These are phyloP conservation scores for Acrobasis suavella DNA, from an alignment of 2,888 invertebrate species.

Conservation along the genomic window DNA sequence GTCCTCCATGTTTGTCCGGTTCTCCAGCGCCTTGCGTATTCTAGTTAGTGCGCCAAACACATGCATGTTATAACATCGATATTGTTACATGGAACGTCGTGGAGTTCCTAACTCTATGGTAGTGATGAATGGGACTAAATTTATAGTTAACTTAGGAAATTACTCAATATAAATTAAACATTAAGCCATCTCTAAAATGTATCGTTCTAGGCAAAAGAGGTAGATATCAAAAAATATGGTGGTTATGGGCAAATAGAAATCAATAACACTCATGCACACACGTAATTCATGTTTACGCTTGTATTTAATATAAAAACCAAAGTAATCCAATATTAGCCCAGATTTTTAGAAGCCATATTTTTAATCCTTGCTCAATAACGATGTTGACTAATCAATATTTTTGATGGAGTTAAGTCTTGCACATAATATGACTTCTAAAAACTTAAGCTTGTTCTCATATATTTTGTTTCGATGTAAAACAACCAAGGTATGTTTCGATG, in stretches of 20 bases:
- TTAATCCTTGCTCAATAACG: not conserved
- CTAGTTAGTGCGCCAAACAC: constrained; percentile 85
- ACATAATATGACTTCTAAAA: not conserved
- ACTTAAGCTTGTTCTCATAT: not conserved
- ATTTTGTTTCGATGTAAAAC: not conserved
- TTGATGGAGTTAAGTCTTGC: not conserved
- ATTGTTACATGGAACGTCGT: constrained; percentile 26
- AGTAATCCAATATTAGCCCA: constrained; percentile 31
- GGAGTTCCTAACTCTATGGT: constrained; percentile 13
- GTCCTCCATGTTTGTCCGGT: constrained; percentile 99
- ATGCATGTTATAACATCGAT: constrained; percentile 80
- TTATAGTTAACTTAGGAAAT: constrained; percentile 12
- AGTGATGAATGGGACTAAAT: constrained; percentile 14
- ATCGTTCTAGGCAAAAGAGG: constrained; percentile 4
- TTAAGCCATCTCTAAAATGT: not conserved
- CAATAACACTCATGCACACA: constrained; percentile 63
- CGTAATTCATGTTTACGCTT: constrained; percentile 27
- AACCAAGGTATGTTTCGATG: too few species aligned
- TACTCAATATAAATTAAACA: not conserved
- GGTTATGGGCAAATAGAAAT: constrained; percentile 64
- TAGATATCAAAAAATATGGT: constrained; percentile 48
- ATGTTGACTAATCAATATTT: not conserved
- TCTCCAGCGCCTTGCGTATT: constrained; percentile 99
- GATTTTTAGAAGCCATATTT: constrained; percentile 23
- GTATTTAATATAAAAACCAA: constrained; percentile 25